A percentile compares a stretch with the other conserved stretches of the same genome.
These are phyloP conservation scores for Gryllus longicercus DNA, from an alignment of 2,888 invertebrate species.

Conservation along the genomic window DNA sequence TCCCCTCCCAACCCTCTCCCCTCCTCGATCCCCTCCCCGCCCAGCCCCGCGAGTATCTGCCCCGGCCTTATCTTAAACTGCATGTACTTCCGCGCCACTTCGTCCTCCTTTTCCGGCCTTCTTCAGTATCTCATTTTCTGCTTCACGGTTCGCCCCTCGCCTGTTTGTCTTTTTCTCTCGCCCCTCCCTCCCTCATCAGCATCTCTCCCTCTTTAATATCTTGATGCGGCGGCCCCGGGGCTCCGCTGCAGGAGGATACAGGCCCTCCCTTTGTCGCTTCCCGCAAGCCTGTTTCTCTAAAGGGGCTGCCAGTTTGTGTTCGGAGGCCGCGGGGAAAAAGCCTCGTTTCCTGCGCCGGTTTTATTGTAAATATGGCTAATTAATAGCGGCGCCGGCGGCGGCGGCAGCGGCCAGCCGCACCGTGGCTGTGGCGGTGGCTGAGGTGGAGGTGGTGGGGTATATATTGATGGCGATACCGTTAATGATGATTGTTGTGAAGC, in stretches of 20 bases:
- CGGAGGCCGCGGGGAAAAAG: not conserved
- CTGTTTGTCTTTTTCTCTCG: not conserved
- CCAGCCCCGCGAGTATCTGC: not conserved
- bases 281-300: slow-evolving; percentile 9
- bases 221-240: not conserved
- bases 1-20: not conserved
- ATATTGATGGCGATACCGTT: too few species aligned
- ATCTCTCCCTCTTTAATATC: slow-evolving; percentile 17
- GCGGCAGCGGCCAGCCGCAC: not conserved
- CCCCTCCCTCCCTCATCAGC: not conserved
- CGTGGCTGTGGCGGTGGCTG: not conserved
- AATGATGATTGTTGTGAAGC: too few species aligned
- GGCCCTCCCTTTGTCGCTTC: not conserved
- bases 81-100: slow-evolving; percentile 17
- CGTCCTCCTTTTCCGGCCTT: not conserved
- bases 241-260: not conserved
- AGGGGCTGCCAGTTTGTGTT: not conserved
- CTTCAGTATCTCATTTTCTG: slow-evolving; percentile 17
- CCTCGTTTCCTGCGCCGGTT: not conserved
- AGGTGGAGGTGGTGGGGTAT: too few species aligned
- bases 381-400: not conserved
- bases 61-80: not conserved
- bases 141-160: not conserved
- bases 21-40: not conserved
- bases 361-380: not conserved